These are phyloP conservation scores for Apoderus coryli DNA, from an alignment of 2,888 invertebrate species.

Conservation along the genomic window DNA sequence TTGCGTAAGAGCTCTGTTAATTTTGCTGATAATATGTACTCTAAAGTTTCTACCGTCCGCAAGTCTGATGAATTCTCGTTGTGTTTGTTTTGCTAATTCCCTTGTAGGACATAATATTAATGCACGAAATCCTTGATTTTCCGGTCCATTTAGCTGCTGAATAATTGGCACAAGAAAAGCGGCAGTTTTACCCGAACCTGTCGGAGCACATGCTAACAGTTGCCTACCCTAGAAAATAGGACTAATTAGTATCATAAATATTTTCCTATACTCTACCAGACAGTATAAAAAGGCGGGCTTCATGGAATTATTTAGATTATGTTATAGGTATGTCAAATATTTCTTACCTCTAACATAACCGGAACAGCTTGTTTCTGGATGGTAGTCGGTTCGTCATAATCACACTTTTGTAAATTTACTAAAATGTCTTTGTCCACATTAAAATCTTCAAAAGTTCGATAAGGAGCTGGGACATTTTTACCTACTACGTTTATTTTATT, in stretches of 20 bases:
- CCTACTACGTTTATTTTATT: conserved; percentile 69
- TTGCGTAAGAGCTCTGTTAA: conserved; percentile 55
- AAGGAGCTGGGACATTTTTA: conserved; percentile 62
- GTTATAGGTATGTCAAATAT: too few relatives aligned
- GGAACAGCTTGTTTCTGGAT: conserved; percentile 91
- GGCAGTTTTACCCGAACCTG: conserved; percentile 94
- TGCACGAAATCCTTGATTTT: conserved; percentile 67
- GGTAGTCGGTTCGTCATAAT: conserved; percentile 67
- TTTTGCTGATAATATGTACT: conserved; percentile 66
- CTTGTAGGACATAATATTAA: conserved; percentile 85
- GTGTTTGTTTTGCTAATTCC: conserved; percentile 86
- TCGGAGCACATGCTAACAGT: conserved; percentile 88
- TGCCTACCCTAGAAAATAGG: conserved; percentile 38
- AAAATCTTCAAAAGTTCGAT: conserved; percentile 55
- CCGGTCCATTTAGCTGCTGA: conserved; percentile 53
- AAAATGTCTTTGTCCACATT: conserved; percentile 44
- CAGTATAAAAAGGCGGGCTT: too few relatives aligned
- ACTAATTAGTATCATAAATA: too few relatives aligned
- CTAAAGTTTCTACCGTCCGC: conserved; percentile 59
- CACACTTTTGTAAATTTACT: conserved; percentile 52
- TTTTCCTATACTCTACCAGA: too few relatives aligned
- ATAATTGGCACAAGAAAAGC: conserved; percentile 86
- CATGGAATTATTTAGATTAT: too few relatives aligned
- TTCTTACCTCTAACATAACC: conserved; percentile 62
- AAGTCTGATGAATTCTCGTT: conserved; percentile 61